Conservation (phyloP, 2,888 invertebrate genomes). For the Periphyllus acericola region DNA sequence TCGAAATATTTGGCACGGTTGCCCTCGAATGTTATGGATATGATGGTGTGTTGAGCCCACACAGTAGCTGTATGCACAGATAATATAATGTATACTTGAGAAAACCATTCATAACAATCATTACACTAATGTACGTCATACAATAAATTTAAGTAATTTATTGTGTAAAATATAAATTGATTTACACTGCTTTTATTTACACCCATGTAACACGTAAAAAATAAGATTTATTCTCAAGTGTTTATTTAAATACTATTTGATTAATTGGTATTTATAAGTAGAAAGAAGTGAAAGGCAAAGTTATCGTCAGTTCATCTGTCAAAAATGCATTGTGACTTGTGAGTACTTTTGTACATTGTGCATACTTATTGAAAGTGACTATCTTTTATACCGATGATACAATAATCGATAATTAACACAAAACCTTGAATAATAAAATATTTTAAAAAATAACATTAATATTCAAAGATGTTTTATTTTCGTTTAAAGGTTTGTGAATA, state of each 20-base stretch:
- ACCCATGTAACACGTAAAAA: background rate
- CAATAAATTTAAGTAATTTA: background rate
- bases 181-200: constrained; percentile 9
- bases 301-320: background rate
- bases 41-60: constrained; percentile 16
- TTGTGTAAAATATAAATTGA: background rate
- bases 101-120: constrained; percentile 15
- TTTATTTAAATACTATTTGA: constrained; percentile 9
- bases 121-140: constrained; percentile 2
- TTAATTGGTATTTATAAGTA: constrained; percentile 2
- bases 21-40: constrained; percentile 6
- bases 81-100: background rate
- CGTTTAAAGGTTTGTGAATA: background rate
- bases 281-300: background rate
- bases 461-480: background rate
- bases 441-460: background rate
- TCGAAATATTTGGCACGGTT: constrained; percentile 49
- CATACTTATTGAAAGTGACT: background rate
- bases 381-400: background rate
- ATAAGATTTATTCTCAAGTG: background rate
- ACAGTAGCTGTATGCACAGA: background rate
- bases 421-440: background rate
- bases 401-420: background rate
- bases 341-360: background rate
- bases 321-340: background rate